A percentile compares a stretch with the other conserved stretches of the same genome.
Evolutionary conservation across 2,888 invertebrate genomes (phyloP).

Genomic region (Gymnocheta viridis): DNA sequence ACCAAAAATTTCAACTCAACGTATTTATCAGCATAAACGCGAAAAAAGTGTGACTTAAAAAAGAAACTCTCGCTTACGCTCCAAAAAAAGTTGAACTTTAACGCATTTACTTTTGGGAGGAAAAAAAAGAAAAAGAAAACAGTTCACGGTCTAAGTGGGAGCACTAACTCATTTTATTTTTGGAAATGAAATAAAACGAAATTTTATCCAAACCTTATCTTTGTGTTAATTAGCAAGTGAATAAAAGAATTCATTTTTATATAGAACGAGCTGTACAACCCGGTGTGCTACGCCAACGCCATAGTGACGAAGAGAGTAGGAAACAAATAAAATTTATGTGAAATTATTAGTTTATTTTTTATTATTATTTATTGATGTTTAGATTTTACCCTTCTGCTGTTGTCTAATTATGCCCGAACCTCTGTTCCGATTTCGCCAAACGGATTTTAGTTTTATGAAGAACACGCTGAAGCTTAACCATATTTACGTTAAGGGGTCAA

Average conservation of each 20-base stretch:
- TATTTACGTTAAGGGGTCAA: no score
- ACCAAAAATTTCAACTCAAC: slow-evolving; percentile 27
- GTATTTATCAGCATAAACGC: slow-evolving; percentile 32
- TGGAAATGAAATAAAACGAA: slow-evolving; percentile 19
- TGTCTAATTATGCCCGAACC: no score
- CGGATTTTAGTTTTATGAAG: no score
- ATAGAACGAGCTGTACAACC: background rate
- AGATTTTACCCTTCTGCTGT: no score
- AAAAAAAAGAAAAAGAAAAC: background rate
- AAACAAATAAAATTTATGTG: no score
- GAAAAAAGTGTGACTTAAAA: slow-evolving; percentile 57
- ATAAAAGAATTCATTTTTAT: slow-evolving; percentile 31
- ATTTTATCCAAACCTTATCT: slow-evolving; percentile 20
- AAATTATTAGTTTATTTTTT: no score
- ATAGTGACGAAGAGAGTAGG: no score
- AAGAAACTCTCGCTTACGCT: slow-evolving; percentile 17
- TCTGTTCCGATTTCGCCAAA: no score
- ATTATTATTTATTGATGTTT: no score
- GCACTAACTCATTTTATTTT: slow-evolving; percentile 40
- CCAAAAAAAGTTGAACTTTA: slow-evolving; percentile 40
- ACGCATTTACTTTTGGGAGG: slow-evolving; percentile 18
- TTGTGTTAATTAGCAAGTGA: slow-evolving; percentile 52
- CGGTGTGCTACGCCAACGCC: background rate
- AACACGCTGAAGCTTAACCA: no score
- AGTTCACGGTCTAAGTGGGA: slow-evolving; percentile 56